A percentile compares a stretch with the other conserved stretches of the same genome.
Evolutionary conservation across 2,113 vertebrate genomes (phyloP).

Genomic region (Chiloscyllium plagiosum): DNA sequence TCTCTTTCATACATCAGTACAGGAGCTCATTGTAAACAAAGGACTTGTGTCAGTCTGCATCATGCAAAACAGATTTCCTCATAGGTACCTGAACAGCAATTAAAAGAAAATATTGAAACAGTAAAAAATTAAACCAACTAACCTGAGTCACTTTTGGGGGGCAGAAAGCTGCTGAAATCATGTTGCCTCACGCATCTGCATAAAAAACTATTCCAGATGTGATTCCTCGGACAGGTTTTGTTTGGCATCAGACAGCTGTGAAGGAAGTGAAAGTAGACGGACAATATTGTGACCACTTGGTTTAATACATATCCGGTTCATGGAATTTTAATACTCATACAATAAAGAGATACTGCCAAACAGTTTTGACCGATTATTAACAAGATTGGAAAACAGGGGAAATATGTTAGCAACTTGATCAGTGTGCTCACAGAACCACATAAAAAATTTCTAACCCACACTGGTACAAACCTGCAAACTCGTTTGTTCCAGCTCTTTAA

Average conservation of each 20-base stretch:
- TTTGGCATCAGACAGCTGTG: conserved; percentile 76
- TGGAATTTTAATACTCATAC: not conserved
- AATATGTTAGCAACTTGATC: not conserved
- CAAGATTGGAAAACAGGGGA: not conserved
- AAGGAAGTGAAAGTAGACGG: conserved; percentile 40
- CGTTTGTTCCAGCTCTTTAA: not conserved
- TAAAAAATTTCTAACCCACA: not conserved
- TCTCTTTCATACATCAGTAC: not conserved
- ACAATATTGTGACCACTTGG: not conserved
- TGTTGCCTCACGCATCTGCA: conserved; percentile 74
- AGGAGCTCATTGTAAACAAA: not conserved
- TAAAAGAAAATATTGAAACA: not conserved
- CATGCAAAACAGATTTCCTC: not conserved
- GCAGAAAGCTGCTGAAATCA: conserved; percentile 58
- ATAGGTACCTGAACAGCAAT: not conserved
- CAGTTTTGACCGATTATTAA: not conserved
- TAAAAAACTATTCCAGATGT: conserved; percentile 73
- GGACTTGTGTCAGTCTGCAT: not conserved
- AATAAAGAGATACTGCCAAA: not conserved
- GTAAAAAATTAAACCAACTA: conserved; percentile 44
- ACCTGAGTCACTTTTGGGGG: conserved; percentile 62
- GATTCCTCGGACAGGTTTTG: conserved; percentile 77
- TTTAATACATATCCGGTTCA: not conserved
- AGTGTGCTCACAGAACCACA: not conserved
- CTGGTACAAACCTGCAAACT: not conserved